Percentiles rank a stretch among this genome's conserved stretches.
Evolutionary conservation across 2,113 vertebrate species (phyloP).

Genomic region (Pseudorectes ferrugineus): DNA sequence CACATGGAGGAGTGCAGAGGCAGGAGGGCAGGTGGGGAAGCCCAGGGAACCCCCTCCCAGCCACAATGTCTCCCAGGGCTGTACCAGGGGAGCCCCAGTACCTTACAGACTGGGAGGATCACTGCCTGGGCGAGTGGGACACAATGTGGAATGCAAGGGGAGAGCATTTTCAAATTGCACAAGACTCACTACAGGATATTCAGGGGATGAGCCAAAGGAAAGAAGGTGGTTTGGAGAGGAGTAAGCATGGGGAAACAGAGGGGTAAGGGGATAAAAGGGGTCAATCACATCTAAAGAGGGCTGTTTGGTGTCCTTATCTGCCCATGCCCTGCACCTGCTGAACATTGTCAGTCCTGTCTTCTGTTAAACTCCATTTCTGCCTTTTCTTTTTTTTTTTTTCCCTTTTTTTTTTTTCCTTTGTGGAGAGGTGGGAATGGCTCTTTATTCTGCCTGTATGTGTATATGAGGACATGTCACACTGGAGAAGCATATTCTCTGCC

Average conservation of each 20-base stretch:
- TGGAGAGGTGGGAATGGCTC: not conserved
- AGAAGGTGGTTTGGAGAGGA: not conserved
- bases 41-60: not conserved
- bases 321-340: not conserved
- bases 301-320: not conserved
- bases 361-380: not conserved
- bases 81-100: not conserved
- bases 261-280: not conserved
- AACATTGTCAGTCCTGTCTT: not conserved
- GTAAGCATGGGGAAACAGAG: not conserved
- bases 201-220: not conserved
- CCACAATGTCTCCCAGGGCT: not conserved
- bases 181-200: not conserved
- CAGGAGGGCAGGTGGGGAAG: not conserved
- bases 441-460: not conserved
- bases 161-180: not conserved
- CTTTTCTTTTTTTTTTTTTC: not conserved
- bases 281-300: not conserved
- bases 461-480: not conserved
- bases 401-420: not conserved
- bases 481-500: not conserved
- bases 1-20: not conserved
- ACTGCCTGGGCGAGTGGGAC: not conserved
- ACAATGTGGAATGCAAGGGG: not conserved
- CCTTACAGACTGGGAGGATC: not conserved